Conservation (phyloP, 2,888 invertebrate species). For the Athrips mouffetella region DNA sequence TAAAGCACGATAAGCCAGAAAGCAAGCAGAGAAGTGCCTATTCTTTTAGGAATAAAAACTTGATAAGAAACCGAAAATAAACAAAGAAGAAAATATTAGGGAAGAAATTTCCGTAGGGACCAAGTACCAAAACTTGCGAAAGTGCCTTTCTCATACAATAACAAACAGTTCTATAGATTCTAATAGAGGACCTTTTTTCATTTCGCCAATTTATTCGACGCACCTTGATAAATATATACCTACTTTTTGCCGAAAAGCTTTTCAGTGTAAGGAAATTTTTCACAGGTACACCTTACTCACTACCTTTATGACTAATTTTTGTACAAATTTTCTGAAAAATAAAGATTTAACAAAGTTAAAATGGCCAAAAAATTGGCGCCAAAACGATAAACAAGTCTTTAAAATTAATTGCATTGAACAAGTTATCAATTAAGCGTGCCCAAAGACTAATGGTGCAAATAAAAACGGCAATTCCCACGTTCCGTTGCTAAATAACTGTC, state of each 20-base stretch:
- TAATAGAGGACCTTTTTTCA: background rate
- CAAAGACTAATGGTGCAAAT: conserved; percentile 2
- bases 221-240: background rate
- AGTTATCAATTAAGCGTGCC: background rate
- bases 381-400: background rate
- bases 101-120: background rate
- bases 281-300: too few relatives aligned
- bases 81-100: background rate
- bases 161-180: background rate
- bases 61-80: background rate
- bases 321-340: too few relatives aligned
- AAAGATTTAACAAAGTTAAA: too few relatives aligned
- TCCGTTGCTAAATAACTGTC: background rate
- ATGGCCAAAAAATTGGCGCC: background rate
- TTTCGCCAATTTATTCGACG: background rate
- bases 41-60: background rate
- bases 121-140: background rate
- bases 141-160: background rate
- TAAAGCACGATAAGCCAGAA: background rate
- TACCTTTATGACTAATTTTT: too few relatives aligned
- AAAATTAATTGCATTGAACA: background rate
- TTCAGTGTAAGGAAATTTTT: too few relatives aligned
- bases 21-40: background rate
- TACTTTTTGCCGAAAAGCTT: background rate
- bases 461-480: background rate